Percentiles rank a stretch among this genome's conserved stretches.
phyloP scores from a whole-genome alignment of 2,888 invertebrate genomes.

The Erpobdella octoculata region DNA sequence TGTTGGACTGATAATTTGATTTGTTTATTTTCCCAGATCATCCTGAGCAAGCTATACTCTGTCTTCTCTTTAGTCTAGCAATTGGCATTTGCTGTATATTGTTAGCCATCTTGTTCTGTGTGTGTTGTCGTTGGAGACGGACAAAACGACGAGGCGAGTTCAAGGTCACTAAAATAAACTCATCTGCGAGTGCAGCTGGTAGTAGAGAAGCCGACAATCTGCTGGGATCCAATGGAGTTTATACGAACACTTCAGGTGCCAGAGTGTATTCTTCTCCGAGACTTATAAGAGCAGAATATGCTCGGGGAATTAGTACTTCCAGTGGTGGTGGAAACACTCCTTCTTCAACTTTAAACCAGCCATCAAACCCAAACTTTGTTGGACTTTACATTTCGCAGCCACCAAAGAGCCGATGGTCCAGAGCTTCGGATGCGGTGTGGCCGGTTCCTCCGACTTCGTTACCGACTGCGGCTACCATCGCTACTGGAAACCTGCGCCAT shows the following conservation, averaged over 20 bases:
- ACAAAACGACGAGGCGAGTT: neutral
- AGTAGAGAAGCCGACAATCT: neutral
- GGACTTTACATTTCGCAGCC: conserved; percentile 14
- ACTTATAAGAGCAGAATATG: neutral
- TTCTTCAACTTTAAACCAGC: neutral
- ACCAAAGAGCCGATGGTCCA: conserved; percentile 15
- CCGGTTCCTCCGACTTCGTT: conserved; percentile 8
- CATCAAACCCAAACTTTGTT: conserved; percentile 5
- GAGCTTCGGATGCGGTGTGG: conserved; percentile 14
- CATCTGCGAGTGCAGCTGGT: neutral
- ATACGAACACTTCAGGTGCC: neutral
- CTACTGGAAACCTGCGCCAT: neutral
- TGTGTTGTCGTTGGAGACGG: conserved; percentile 7
- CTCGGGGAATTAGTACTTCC: neutral
- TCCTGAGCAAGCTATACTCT: neutral
- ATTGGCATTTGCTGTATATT: neutral
- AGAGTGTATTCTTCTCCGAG: conserved; percentile 8
- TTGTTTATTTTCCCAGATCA: neutral
- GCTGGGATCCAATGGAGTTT: neutral
- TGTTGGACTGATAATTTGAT: too few relatives aligned
- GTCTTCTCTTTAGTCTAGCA: neutral
- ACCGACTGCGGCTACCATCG: neutral
- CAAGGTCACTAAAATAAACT: neutral
- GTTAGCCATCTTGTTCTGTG: conserved; percentile 2
- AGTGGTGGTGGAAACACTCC: conserved; percentile 5